Evolutionary conservation across 2,888 invertebrate genomes (phyloP), one percentile per base, ranked within the genome.

Genomic region (Perizoma flavofasciatum): DNA sequence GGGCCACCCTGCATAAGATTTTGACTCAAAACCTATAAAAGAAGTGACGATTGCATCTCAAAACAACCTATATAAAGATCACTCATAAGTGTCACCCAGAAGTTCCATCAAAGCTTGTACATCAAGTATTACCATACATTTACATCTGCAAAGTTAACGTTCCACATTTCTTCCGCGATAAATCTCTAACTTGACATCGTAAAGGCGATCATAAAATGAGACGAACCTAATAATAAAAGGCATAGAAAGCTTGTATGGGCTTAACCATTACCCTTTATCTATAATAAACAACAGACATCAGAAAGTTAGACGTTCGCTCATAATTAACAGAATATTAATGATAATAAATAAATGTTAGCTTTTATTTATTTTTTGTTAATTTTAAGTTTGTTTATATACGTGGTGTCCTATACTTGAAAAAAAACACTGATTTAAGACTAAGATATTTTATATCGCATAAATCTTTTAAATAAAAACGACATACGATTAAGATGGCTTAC

Each of bases 121-220:
- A 55, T 60, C 46, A 54, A 48, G 54, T 45, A 58, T 58, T 61
- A 50, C 61, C 61, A 61, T 55, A 61, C 61, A 58, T 61, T 58
- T 58, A 61, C 57, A 61, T 61, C 54, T 54, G 52, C 46, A 46
- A 52, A 57, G 57, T 61, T 63, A 66, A 66, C 59, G 65, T 71
- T 73, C 67, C 70, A 74, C 58, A 65, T 61, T 60, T 50, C 60
- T 58, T 51, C 62, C 67, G 67, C 58, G 69, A 68, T 68, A 68
- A 68, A 66, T 68, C 65, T 68, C 65, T 52, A 68, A 66, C 66
- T 68, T 69, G 69, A 65, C 67, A 63, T 65, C 69, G 62, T 69
- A 69, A 69, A 69, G 53, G 53, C 60, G 61, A 67, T 67, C 62
- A 62, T 69, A 69, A 69, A 69, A 64, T 59, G 49, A 55, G 55